A percentile compares a stretch with the other conserved stretches of the same genome.
Conservation (phyloP, 1,140 invertebrate species). For the Catajapyx aquilonaris region DNA sequence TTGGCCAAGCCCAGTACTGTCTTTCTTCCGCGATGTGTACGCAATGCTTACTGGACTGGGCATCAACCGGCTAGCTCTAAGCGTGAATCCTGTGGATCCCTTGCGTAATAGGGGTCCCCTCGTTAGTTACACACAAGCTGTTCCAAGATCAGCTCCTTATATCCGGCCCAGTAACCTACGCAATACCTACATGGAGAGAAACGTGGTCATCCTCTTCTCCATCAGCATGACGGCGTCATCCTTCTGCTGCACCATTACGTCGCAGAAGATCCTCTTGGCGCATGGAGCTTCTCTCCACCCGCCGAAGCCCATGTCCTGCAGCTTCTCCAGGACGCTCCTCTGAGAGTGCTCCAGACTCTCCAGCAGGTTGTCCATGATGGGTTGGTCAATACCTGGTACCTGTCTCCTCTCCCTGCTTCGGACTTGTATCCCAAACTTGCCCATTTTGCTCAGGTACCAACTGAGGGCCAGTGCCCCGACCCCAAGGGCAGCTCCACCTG, state of each 20-base stretch:
- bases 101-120: too few species aligned
- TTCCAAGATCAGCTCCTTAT: too few species aligned
- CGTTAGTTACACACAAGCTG: too few species aligned
- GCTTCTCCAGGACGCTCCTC: slow-evolving; percentile 15
- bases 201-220: slow-evolving; percentile 53
- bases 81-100: too few species aligned
- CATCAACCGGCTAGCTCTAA: too few species aligned
- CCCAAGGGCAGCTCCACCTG: slow-evolving; percentile 52
- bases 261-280: slow-evolving; percentile 50
- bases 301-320: slow-evolving; percentile 16
- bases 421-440: not conserved
- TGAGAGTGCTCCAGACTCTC: slow-evolving; percentile 29
- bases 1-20: too few species aligned
- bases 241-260: slow-evolving; percentile 38
- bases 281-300: slow-evolving; percentile 50
- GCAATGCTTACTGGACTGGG: too few species aligned
- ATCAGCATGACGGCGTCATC: slow-evolving; percentile 40
- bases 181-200: slow-evolving; percentile 45
- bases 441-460: slow-evolving; percentile 31
- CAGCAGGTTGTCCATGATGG: slow-evolving; percentile 25
- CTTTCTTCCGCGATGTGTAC: too few species aligned
- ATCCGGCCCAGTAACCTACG: too few species aligned
- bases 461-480: slow-evolving; percentile 55
- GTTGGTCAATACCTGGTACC: slow-evolving; percentile 6
- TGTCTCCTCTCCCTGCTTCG: slow-evolving; percentile 1